Evolutionary conservation across 2,113 vertebrate genomes (phyloP).

Genomic region (Rallus limicola): DNA sequence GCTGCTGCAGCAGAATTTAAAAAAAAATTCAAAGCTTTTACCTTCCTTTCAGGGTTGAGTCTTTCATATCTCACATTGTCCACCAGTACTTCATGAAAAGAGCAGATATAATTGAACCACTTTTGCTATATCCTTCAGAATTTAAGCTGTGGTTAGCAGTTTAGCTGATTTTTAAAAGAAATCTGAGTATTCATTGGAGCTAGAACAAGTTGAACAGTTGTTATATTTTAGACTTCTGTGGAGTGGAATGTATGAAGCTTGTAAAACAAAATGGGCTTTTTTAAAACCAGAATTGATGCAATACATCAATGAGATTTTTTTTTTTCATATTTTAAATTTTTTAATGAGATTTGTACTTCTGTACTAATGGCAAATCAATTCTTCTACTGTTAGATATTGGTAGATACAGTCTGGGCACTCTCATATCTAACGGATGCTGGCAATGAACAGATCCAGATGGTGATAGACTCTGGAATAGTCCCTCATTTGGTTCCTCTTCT

Average conservation of each 20-base stretch:
- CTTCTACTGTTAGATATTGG: constrained; percentile 85
- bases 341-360: not conserved
- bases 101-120: not conserved
- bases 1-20: not conserved
- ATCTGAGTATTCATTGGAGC: not conserved
- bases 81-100: not conserved
- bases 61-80: not conserved
- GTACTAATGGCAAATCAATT: not conserved
- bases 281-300: no score
- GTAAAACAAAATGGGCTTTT: not conserved
- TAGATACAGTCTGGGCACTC: constrained; percentile 98
- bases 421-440: constrained; percentile 98
- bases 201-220: not conserved
- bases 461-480: constrained; percentile 97
- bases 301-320: no score
- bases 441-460: constrained; percentile 99
- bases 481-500: constrained; percentile 96
- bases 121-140: not conserved
- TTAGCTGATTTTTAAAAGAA: not conserved
- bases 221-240: not conserved
- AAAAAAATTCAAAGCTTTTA: not conserved
- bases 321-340: no score
- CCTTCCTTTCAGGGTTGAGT: not conserved
- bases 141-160: not conserved
- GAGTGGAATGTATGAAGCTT: no score